Evolutionary conservation across 1,140 invertebrate species (phyloP).

Genomic region (Zophobas atratus): DNA sequence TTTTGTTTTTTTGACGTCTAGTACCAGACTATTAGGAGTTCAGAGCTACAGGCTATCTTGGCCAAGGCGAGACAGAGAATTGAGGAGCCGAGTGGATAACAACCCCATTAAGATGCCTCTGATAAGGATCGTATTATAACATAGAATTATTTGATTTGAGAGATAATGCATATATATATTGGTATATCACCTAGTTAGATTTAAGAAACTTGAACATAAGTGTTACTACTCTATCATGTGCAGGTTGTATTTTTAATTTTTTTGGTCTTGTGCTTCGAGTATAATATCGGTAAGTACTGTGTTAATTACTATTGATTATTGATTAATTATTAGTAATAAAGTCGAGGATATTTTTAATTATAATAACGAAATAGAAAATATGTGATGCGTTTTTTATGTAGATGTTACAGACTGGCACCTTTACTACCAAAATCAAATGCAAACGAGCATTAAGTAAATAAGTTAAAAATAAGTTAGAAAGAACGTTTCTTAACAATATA

Average conservation of each 20-base stretch:
- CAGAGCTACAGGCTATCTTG: slow-evolving; percentile 60
- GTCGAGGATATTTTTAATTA: background rate
- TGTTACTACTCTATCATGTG: too few species aligned
- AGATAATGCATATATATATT: too few species aligned
- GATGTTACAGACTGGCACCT: slow-evolving; percentile 4
- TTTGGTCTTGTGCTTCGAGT: too few species aligned
- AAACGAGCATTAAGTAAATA: background rate
- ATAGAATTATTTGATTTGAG: too few species aligned
- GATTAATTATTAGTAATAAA: background rate
- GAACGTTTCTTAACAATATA: background rate
- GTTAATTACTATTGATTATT: background rate
- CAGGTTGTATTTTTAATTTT: too few species aligned
- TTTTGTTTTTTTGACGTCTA: slow-evolving; percentile 51
- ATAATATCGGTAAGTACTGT: too few species aligned
- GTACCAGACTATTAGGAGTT: slow-evolving; percentile 61
- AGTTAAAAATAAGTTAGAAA: slow-evolving; percentile 4
- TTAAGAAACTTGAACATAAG: too few species aligned
- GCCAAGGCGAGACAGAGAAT: slow-evolving; percentile 61
- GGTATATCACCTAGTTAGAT: too few species aligned
- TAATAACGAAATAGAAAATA: background rate
- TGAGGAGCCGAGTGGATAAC: slow-evolving; percentile 38
- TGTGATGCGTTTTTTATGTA: background rate
- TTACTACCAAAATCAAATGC: background rate
- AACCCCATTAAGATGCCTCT: too few species aligned
- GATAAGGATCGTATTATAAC: too few species aligned